Evolutionary conservation across 2,113 vertebrate species (phyloP), one percentile per base, ranked within the genome.

Genomic region (Brienomyrus brachyistius): DNA sequence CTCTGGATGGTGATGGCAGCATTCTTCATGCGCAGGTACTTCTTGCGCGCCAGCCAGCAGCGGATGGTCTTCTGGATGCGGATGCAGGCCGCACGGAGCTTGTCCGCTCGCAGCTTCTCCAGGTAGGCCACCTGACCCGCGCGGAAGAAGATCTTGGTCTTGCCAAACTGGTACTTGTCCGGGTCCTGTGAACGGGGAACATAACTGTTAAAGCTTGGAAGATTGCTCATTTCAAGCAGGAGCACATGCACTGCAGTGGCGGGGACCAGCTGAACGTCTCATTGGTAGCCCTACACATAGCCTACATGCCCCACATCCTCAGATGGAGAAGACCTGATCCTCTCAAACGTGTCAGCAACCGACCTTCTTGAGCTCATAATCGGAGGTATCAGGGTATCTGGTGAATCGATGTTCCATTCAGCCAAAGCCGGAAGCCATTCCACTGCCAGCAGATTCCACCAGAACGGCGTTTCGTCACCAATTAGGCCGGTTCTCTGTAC

Each of bases 101-200:
- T 98, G 92, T 99, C 98, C 1, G 98, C 97, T 88, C 98, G 97
- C 92, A 99, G 92, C 94, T 98, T 99, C 94, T 99, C 98, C 93
- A 99, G 93, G 93, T 97, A 99, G 70, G 98, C 98, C 92, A 99
- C 98, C 94, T 98, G 98, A 84, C 98, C 98, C 1, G 98, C 97
- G 87, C 98, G 96, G 95, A 99, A 99, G 96, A 99, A 99, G 94
- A 99, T 99, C 95, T 99, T 99, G 91, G 94, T 98, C 92, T 97
- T 98, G 88, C 98, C 98, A 95, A 98, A 99, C 93, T 99, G 97
- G 95, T 98, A 99, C 93, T 98, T 97, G 93, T 98, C 96, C 89
- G 96, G 93, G 92, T 99, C 97, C 98, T 99, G 59, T 10, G 6
- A 3, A 91, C 35, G 17, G 40, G 90, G 50, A 3, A 87, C 40